Evolutionary conservation across 2,888 invertebrate species (phyloP).

Genomic region (Eutolmus rufibarbis): DNA sequence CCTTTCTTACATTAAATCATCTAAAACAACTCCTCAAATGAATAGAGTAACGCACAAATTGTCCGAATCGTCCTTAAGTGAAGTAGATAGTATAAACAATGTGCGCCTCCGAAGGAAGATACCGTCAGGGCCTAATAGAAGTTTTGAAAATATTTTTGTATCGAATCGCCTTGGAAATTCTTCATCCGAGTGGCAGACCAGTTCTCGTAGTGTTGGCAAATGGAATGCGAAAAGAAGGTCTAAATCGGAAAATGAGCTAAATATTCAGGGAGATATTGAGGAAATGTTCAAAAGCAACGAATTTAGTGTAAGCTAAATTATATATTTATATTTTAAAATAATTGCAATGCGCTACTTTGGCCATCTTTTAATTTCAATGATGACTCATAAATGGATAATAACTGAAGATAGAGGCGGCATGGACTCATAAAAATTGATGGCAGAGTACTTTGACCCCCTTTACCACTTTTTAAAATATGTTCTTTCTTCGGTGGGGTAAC

Average conservation of each 20-base stretch:
- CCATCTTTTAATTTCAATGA: background rate
- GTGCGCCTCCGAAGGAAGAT: background rate
- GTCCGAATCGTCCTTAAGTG: background rate
- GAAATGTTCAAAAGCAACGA: background rate
- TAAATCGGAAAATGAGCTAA: constrained; percentile 10
- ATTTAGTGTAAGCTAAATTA: constrained; percentile 13
- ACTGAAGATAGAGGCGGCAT: no score
- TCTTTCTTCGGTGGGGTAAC: no score
- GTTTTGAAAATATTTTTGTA: constrained; percentile 27
- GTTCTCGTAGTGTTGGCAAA: background rate
- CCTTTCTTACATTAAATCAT: constrained; percentile 3
- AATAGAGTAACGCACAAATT: background rate
- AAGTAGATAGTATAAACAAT: constrained; percentile 7
- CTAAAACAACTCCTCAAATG: background rate
- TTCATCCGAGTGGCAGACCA: background rate
- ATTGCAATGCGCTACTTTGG: background rate
- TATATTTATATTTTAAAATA: background rate
- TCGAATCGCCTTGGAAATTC: background rate
- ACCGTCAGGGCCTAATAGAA: background rate
- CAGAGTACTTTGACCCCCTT: no score
- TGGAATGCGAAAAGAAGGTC: constrained; percentile 9
- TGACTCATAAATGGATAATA: background rate
- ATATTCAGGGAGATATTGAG: background rate
- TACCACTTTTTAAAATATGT: no score
- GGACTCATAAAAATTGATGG: no score